phyloP scores from a whole-genome alignment of 2,113 vertebrate species.

The Planiliza haematocheilus region DNA sequence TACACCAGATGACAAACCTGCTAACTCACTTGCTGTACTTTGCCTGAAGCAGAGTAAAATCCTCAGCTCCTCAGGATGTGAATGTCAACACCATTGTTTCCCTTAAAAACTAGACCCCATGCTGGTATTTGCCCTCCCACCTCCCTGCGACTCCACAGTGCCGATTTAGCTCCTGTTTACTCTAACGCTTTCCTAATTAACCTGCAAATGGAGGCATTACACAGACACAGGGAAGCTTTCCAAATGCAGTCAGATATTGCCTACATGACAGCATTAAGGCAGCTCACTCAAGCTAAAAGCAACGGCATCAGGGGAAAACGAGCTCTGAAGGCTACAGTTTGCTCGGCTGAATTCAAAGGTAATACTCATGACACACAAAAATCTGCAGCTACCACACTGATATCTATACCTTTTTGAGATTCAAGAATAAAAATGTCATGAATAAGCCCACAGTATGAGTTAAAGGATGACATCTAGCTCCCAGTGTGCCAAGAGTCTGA shows the following conservation, averaged over 20 bases:
- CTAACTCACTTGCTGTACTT: constrained; percentile 10
- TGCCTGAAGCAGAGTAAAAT: background rate
- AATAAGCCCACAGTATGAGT: background rate
- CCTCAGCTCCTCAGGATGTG: background rate
- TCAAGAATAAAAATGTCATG: too few species aligned
- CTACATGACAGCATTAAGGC: constrained; percentile 10
- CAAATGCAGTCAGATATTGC: constrained; percentile 25
- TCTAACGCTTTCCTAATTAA: constrained; percentile 55
- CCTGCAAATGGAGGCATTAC: constrained; percentile 50
- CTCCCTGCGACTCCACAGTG: constrained; percentile 15
- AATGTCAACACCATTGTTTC: constrained; percentile 46
- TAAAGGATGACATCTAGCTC: background rate
- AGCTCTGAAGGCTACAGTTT: constrained; percentile 3
- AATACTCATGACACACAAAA: background rate
- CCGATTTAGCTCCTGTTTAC: constrained; percentile 55
- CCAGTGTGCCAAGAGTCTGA: background rate
- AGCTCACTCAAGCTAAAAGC: constrained; percentile 17
- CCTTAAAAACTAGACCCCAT: constrained; percentile 23
- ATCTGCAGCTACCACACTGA: background rate
- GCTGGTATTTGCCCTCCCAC: constrained; percentile 1
- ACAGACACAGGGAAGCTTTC: constrained; percentile 19
- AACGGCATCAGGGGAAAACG: background rate
- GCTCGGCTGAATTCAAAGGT: background rate
- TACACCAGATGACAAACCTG: constrained; percentile 18
- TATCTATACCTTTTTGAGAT: too few species aligned